Evolutionary conservation across 2,888 invertebrate species (phyloP), one percentile per base, ranked within the genome.

Genomic region (Smittia aterrima): DNA sequence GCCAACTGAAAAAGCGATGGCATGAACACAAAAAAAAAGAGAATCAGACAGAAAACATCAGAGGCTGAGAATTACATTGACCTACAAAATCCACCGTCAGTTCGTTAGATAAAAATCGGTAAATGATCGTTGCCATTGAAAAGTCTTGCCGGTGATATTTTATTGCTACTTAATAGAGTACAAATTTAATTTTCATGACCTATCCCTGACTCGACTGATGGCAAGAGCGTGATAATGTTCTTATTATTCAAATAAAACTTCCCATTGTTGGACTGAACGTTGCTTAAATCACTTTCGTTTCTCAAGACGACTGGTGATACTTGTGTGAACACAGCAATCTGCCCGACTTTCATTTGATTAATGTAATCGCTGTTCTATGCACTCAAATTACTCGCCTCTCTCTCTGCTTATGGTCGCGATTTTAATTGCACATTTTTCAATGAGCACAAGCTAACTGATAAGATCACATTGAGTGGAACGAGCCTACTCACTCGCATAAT

Each of bases 51-150:
- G 68, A 22, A 47, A 67, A 24, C 67, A 67, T 41, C 67, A 67
- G n/a, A n/a, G 24, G 32, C 68, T 47, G 68, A 68, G 68, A 68
- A 68, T 68, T 68, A 68, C 68, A 41, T 68, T 68, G 68, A 41
- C 68, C 68, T 47, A 68, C 68, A 24, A 68, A 68, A 13, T n/a
- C n/a, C n/a, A 47, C 47, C 11, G 47, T 47, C 47, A 47, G 47
- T 47, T 47, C n/a, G 47, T 47, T 47, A 47, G 47, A 47, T 47
- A 47, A 47, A 47, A 47, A 47, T 47, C 58, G 24, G 24, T 24
- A 62, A 62, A 62, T 62, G 58, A 24, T 22, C 20, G 20, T 62
- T 62, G 58, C 58, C 22, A 62, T 22, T 62, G 58, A 62, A 62
- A 62, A 22, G 58, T 47, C 47, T 11, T 47, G 11, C 58, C 20